These are phyloP conservation scores for Hippocampus zosterae DNA, from an alignment of 2,113 vertebrate genomes.

Conservation along the genomic window DNA sequence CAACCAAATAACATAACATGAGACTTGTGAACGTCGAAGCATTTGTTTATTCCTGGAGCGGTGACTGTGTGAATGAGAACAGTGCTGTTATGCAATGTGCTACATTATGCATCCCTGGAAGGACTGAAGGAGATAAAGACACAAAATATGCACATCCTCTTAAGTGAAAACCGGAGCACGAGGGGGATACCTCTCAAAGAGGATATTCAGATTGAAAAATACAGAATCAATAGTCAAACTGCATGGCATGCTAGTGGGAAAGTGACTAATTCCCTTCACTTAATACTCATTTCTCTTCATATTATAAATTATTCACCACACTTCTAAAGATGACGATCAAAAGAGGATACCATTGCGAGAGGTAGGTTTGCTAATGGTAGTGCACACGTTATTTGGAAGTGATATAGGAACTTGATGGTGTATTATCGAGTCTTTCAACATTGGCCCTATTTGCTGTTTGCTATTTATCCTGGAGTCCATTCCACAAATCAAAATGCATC, in stretches of 20 bases:
- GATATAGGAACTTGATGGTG: slow-evolving; percentile 13
- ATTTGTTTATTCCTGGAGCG: slow-evolving; percentile 53
- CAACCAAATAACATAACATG: slow-evolving; percentile 37
- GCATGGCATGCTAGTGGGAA: slow-evolving; percentile 23
- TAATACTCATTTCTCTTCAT: slow-evolving; percentile 29
- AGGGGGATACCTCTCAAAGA: slow-evolving; percentile 28
- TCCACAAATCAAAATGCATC: slow-evolving; percentile 17
- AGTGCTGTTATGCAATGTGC: slow-evolving; percentile 52
- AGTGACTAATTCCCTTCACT: slow-evolving; percentile 30
- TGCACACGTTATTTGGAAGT: slow-evolving; percentile 27
- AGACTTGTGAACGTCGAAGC: slow-evolving; percentile 44
- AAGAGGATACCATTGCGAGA: slow-evolving; percentile 5
- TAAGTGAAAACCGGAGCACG: slow-evolving; percentile 54
- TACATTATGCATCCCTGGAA: slow-evolving; percentile 59
- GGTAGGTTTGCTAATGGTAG: slow-evolving; percentile 30
- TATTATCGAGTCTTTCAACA: slow-evolving; percentile 14
- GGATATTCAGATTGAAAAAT: slow-evolving; percentile 51
- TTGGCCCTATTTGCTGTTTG: slow-evolving; percentile 7
- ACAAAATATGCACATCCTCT: slow-evolving; percentile 65
- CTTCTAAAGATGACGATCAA: slow-evolving; percentile 27
- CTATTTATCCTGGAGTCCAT: slow-evolving; percentile 23
- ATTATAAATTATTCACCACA: slow-evolving; percentile 53
- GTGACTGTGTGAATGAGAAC: slow-evolving; percentile 44
- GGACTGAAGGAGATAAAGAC: slow-evolving; percentile 37
- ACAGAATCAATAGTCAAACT: slow-evolving; percentile 56